Conservation (phyloP, 2,797 vertebrate genomes). For the Benthosema pterotum region DNA sequence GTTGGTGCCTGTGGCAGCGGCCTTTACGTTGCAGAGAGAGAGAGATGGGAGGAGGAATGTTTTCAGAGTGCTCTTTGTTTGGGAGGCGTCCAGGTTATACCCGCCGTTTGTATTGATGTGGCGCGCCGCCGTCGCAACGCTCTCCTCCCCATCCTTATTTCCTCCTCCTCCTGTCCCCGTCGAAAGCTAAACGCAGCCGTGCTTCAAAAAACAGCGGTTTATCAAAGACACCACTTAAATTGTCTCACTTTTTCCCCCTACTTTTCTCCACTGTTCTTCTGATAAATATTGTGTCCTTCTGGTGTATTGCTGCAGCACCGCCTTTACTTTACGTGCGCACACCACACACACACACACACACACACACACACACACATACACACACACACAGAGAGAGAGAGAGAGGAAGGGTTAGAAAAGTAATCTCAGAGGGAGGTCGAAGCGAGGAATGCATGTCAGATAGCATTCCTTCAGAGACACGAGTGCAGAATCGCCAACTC, state of each 20-base stretch:
- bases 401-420: constrained; percentile 60
- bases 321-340: too few species aligned
- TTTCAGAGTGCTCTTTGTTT: constrained; percentile 73
- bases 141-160: constrained; percentile 74
- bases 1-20: constrained; percentile 68
- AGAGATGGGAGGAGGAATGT: constrained; percentile 68
- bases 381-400: constrained; percentile 67
- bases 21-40: constrained; percentile 77
- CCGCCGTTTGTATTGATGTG: constrained; percentile 76
- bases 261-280: constrained; percentile 66
- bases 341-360: too few species aligned
- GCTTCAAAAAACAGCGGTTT: constrained; percentile 77
- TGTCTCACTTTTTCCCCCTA: constrained; percentile 61
- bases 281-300: constrained; percentile 76
- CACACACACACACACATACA: too few species aligned
- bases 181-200: constrained; percentile 74
- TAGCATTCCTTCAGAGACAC: constrained; percentile 71
- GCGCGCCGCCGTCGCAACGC: constrained; percentile 67
- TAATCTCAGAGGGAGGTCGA: constrained; percentile 74
- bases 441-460: constrained; percentile 66
- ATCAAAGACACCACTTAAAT: constrained; percentile 81
- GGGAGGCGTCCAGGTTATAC: constrained; percentile 78
- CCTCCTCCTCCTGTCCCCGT: constrained; percentile 75
- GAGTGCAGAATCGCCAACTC: constrained; percentile 56
- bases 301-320: constrained; percentile 60